Base-by-base conservation (phyloP, 2,888 invertebrate species). In the Glyphotaelius pellucidus region DNA sequence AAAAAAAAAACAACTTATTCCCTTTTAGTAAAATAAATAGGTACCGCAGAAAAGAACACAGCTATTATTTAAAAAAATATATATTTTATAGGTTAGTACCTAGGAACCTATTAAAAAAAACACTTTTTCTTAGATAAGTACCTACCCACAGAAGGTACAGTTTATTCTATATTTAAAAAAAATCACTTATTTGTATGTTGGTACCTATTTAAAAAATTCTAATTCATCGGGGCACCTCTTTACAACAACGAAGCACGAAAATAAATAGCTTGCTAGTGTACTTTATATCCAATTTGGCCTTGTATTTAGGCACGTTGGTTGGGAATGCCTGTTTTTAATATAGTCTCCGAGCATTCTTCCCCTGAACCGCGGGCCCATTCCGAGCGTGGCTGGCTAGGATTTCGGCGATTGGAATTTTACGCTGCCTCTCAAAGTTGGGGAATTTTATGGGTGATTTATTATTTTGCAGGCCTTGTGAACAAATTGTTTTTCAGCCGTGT, bases 321-420 rank as follows among this genome's bases (percentile, higher is more conserved):
- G 52, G 52, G 52, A 67, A 67, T 67, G 52, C 52, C 52, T 67
- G 52, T 67, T 67, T 67, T 67, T 67, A 67, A 67, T 67, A 67
- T 67, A 67, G 52, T 67, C 52, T 25, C 19, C 19, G 52, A 67
- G 52, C 52, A 67, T 32, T 81, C 81, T 30, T 30, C 32, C 14
- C 14, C 30, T 5, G 81, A 81, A 81, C 30, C 81, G 81, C 81
- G 81, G 32, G 81, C 81, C 81, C 81, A 81, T 81, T 81, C 81
- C 81, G 31, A 81, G 81, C 31, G 81, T 11, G 14, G 86, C 38
- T 86, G 31, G 35, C 38, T 35, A n/a, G 35, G 86, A 86, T 86
- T 86, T 86, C 2, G n/a, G 86, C 86, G 38, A 86, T 86, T 86
- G 86, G 86, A 86, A 86, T 86, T 31, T 86, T 31, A 86, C 38